Evolutionary conservation across 2,888 invertebrate genomes (phyloP), one percentile per base, ranked within the genome.

Genomic region (Drosophila austrosaltans): DNA sequence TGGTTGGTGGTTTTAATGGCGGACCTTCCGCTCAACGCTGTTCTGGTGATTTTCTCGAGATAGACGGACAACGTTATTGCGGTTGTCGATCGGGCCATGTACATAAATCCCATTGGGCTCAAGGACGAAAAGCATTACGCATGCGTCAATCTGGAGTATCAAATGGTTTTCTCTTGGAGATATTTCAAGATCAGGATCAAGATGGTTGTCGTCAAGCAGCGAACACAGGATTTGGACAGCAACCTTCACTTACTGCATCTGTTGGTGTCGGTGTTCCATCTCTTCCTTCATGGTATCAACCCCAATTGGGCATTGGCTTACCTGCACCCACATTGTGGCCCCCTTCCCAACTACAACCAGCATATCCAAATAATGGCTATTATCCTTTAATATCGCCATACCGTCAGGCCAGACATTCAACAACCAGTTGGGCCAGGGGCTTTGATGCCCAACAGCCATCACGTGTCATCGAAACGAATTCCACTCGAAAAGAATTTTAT

Each of bases 51-150:
- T 93, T 92, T 78, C 75, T 95, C 2, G 93, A 94, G 85, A 92
- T 95, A 40, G 94, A 94, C 78, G 94, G 93, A 0, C 93, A 93
- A 80, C 91, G 92, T 12, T 92, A 94, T 59, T 95, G 95, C 79
- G 95, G 94, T 1, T 95, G 95, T 77, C 93, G 93, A 61, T 93
- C 93, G 2, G 91, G 91, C 1, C 86, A 89, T 66, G 76, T 89
- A 2, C 84, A 82, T 59, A 89, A 82, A 7, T 76, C 86, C 0
- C 81, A 83, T 53, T 93, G 92, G 91, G 82, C 75, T 3, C 76
- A 90, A n/a, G 86, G 86, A 3, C 90, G 92, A 1, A 94, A 94
- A 84, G 79, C 91, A 1, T 79, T 94, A 53, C 90, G 92, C 5
- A 92, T 94, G 77, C 91, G 90, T 69, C 79, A 89, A 1, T 93